Conservation (phyloP, 2,797 vertebrate species). For the Sebastes iracundus region DNA sequence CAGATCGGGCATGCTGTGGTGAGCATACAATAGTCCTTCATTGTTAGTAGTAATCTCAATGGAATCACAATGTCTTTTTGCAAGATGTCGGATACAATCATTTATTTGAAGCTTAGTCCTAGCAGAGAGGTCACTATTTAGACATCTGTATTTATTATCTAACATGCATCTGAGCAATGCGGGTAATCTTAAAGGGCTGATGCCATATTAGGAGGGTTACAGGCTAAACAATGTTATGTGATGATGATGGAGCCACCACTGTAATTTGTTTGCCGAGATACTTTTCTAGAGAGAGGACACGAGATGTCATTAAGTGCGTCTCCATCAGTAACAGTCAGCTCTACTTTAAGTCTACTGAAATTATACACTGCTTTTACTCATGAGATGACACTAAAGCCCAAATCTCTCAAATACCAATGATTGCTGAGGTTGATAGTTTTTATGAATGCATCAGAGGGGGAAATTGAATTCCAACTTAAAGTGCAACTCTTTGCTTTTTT, state of each 20-base stretch:
- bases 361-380: constrained; percentile 1
- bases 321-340: constrained; percentile 22
- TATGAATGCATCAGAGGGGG: constrained; percentile 17
- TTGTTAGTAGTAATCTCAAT: constrained; percentile 33
- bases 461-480: constrained; percentile 58
- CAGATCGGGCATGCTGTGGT: constrained; percentile 58
- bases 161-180: constrained; percentile 71
- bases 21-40: constrained; percentile 10
- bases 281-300: constrained; percentile 15
- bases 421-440: background rate
- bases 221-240: constrained; percentile 8
- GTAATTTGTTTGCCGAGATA: background rate
- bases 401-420: background rate
- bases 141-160: constrained; percentile 34
- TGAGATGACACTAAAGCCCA: background rate
- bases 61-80: constrained; percentile 44
- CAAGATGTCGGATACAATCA: constrained; percentile 29
- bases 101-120: constrained; percentile 53
- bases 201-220: constrained; percentile 16
- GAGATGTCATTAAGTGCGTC: constrained; percentile 48
- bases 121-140: constrained; percentile 33
- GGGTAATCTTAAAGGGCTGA: constrained; percentile 39
- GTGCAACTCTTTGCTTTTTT: constrained; percentile 65
- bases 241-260: constrained; percentile 31
- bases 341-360: constrained; percentile 9